A percentile compares a stretch with the other conserved stretches of the same genome.
Evolutionary conservation across 23 tunicate genomes (phyloP).

Genomic region (Ascidia mentula): DNA sequence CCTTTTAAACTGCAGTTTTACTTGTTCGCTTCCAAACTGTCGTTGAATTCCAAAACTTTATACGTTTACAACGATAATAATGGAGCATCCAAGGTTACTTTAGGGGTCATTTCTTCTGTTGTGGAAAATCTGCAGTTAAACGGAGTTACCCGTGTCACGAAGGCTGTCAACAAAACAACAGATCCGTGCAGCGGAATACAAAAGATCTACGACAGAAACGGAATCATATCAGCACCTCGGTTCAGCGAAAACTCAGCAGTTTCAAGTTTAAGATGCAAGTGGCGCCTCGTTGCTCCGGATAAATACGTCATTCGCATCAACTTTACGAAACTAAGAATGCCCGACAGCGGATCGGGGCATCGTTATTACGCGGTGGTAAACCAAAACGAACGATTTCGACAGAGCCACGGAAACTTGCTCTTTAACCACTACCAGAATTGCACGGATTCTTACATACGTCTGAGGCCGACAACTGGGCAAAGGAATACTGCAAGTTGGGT

Average conservation of each 20-base stretch:
- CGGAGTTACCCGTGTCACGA: background rate
- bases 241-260: background rate
- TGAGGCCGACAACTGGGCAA: conserved; percentile 10
- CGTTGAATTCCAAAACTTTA: background rate
- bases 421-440: conserved; percentile 48
- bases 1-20: conserved; percentile 44
- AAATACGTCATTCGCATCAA: conserved; percentile 29
- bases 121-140: background rate
- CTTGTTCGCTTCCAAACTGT: conserved; percentile 14
- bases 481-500: background rate
- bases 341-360: background rate
- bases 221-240: background rate
- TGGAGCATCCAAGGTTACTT: background rate
- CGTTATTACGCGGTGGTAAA: conserved; percentile 11
- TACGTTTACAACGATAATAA: background rate
- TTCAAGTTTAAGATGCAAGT: conserved; percentile 11
- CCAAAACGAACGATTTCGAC: conserved; percentile 27
- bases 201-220: background rate
- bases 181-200: conserved; percentile 14
- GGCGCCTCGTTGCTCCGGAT: conserved; percentile 38
- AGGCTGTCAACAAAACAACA: background rate
- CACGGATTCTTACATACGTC: background rate
- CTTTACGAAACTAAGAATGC: conserved; percentile 22
- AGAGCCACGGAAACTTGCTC: background rate
- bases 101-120: background rate